Base-by-base conservation (phyloP, 92 coral and sea anemone genomes). In the Virgularia gustaviana region DNA sequence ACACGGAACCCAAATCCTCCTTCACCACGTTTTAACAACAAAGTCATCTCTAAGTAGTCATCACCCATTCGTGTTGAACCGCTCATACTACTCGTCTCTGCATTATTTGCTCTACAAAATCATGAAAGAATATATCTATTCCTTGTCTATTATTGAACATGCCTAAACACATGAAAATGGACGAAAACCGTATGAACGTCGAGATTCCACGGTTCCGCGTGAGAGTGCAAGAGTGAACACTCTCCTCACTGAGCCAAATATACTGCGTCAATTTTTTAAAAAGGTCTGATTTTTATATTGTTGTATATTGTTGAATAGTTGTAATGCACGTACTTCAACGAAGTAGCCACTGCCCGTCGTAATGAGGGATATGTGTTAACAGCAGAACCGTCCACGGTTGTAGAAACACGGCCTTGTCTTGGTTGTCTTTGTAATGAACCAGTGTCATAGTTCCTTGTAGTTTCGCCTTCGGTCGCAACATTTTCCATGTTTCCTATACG, bases 1-100 rank as follows among this genome's bases (percentile, higher is more conserved):
- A 94, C 87, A 10, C 99, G 86, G 70, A 92, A 92, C 2, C 98
- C 98, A 82, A 92, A 92, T n/a, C 98, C 98, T 83, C 84, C 88
- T 28, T 89, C 96, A 0, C 98, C 91, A 32, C 90, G 83, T 62
- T 86, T 84, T 12, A 92, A 78, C 34, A 80, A 61, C 37, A 79
- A 73, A 13, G 47, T 63, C 85, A 73, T 79, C 70, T 66, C 85
- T 28, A 54, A 57, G 36, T 42, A 73, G 42, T 49, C 77, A 36
- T 49, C 83, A 37, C 47, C 88, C n/a, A 73, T 83, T 63, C 85
- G 74, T 6, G 78, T 63, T 38, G 75, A 76, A 52, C 57, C 85
- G 63, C 29, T 80, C 58, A 56, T 58, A 72, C 75, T 42, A 51
- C 85, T 36, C 34, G 43, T 64, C 38, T 72, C 80, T 41, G 75